These are phyloP conservation scores for Octonoba sinensis DNA, from an alignment of 2,888 invertebrate species.

Conservation along the genomic window DNA sequence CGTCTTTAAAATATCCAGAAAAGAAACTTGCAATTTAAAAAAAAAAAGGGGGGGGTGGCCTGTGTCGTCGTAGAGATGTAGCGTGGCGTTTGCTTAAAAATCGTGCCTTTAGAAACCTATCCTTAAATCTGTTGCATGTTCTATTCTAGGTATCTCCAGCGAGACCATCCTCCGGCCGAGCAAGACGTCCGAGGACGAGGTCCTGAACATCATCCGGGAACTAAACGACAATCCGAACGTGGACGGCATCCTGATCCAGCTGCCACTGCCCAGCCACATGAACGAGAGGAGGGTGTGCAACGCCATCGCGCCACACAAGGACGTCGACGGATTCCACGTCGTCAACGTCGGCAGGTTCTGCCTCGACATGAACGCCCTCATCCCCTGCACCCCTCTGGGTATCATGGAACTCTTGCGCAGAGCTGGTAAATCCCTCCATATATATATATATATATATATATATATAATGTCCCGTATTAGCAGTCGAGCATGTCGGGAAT, in stretches of 20 bases:
- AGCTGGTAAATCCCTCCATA: constrained; percentile 72
- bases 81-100: too few species aligned
- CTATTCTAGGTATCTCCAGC: constrained; percentile 58
- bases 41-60: too few species aligned
- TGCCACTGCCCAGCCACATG: constrained; percentile 81
- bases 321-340: constrained; percentile 92
- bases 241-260: constrained; percentile 82
- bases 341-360: constrained; percentile 82
- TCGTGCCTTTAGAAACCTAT: too few species aligned
- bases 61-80: too few species aligned
- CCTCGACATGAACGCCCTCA: constrained; percentile 73
- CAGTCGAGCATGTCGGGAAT: too few species aligned
- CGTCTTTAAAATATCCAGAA: too few species aligned
- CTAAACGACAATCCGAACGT: constrained; percentile 71
- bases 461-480: too few species aligned
- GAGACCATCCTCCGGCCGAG: constrained; percentile 48
- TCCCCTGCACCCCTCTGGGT: constrained; percentile 86
- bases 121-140: too few species aligned
- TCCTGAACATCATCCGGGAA: constrained; percentile 54
- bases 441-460: too few species aligned
- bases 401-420: constrained; percentile 79
- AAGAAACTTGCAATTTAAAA: too few species aligned
- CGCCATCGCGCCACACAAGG: constrained; percentile 83
- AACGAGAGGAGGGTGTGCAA: constrained; percentile 78
- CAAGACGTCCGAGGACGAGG: constrained; percentile 51